These are phyloP conservation scores for Pristis pectinata DNA, from an alignment of 2,797 vertebrate species.

Conservation along the genomic window DNA sequence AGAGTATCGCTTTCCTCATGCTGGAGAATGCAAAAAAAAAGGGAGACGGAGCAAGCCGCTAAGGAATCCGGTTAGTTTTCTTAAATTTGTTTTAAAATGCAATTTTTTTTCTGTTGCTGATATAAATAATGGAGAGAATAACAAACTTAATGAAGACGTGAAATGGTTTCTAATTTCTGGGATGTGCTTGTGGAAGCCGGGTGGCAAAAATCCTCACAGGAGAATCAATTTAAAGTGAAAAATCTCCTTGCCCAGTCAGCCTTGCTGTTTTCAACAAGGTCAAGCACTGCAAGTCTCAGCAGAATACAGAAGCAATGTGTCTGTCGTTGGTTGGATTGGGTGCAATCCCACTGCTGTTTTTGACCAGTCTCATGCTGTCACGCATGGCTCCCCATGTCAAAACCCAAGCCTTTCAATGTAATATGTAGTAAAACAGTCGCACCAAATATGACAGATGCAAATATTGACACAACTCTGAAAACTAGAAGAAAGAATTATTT, in stretches of 20 bases:
- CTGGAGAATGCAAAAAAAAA: not conserved
- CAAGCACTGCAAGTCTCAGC: not conserved
- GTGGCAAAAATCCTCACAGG: not conserved
- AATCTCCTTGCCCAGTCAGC: not conserved
- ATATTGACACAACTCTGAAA: not conserved
- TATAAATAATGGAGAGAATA: not conserved
- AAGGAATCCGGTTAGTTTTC: not conserved
- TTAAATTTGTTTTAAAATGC: not conserved
- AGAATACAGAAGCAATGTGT: not conserved
- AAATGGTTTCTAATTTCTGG: not conserved
- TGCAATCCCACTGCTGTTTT: constrained; percentile 3
- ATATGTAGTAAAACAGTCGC: not conserved
- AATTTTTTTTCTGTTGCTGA: too few relatives aligned
- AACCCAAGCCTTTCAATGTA: not conserved
- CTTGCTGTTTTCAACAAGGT: constrained; percentile 2
- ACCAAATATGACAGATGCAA: not conserved
- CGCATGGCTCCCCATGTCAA: constrained; percentile 12
- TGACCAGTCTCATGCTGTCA: not conserved
- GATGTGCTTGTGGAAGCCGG: not conserved
- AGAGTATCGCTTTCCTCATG: not conserved
- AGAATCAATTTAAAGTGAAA: constrained; percentile 14
- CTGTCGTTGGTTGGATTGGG: not conserved
- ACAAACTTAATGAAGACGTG: not conserved
- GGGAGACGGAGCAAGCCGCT: not conserved
- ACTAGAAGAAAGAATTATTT: not conserved